Base-by-base conservation (phyloP, 1,140 invertebrate genomes). In the Apis laboriosa region DNA sequence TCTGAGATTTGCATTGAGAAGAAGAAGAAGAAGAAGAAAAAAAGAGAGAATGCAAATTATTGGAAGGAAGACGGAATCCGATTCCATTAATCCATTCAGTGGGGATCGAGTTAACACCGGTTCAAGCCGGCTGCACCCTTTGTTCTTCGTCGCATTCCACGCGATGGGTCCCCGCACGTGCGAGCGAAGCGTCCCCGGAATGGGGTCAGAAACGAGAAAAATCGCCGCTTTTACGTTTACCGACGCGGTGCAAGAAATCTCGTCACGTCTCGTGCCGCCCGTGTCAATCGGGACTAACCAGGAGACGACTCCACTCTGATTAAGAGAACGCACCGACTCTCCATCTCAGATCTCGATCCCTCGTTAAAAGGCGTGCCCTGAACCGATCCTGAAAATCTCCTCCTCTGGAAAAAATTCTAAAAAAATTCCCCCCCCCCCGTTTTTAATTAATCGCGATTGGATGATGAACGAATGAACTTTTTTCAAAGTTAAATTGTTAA, bases 121-220 rank as follows among this genome's bases (percentile, higher is more conserved):
- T 34, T 68, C 15, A 60, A 28, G 53, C 8, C 81, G 55, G 81
- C 81, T 83, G 81, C 76, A 21, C 79, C 79, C 67, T 83, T 78
- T 79, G 76, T 83, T 83, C 81, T 64, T 79, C 76, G 0, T 21
- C 67, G 81, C 81, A 83, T 83, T 78, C 81, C 81, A 61, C 17
- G 34, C 67, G 71, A 15, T n/a, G 80, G 55, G 28, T 72, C 81
- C 2, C 5, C 53, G 76, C 81, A 60, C 75, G 75, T 53, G 75
- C 66, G 80, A 70, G 76, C 21, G 49, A 68, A 77, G 64, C 74
- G 73, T 55, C 74, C 21, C 9, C 19, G 81, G 81, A 83, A 83
- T 83, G 81, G 76, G 81, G 81, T 83, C 81, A 83, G 76, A 83
- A 72, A 51, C 19, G 68, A 83, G 68, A 64, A 78, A 71, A 78